phyloP scores from a whole-genome alignment of 2,888 invertebrate genomes.

The Trissolcus japonicus region DNA sequence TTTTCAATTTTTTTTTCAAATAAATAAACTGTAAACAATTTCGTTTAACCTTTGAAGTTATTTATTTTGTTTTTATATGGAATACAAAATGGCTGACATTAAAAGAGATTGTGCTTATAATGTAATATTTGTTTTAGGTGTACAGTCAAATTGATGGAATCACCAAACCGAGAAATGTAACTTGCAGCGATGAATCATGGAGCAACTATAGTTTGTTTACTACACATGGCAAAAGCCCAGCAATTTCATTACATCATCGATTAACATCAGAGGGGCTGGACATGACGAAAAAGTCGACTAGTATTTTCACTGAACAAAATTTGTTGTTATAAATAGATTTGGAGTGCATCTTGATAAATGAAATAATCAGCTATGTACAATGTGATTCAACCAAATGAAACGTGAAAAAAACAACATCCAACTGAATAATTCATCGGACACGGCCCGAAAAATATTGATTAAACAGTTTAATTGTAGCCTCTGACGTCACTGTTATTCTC shows the following conservation, averaged over 20 bases:
- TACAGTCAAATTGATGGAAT: slow-evolving; percentile 1
- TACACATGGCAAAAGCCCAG: slow-evolving; percentile 15
- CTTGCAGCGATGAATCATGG: slow-evolving; percentile 27
- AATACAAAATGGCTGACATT: neutral
- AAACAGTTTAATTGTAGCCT: slow-evolving; percentile 36
- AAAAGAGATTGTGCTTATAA: neutral
- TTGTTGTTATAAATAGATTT: neutral
- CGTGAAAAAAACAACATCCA: neutral
- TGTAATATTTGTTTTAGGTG: neutral
- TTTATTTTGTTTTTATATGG: neutral
- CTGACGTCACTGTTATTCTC: slow-evolving; percentile 14
- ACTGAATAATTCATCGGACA: slow-evolving; percentile 29
- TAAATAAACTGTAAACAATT: slow-evolving; percentile 1
- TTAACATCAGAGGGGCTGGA: slow-evolving; percentile 13
- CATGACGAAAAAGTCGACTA: neutral
- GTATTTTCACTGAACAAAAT: slow-evolving; percentile 4
- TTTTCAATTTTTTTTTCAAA: neutral
- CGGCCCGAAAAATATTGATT: slow-evolving; percentile 39
- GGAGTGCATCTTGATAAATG: neutral
- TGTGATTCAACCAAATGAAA: neutral
- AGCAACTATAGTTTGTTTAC: slow-evolving; percentile 7
- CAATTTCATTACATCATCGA: slow-evolving; percentile 17
- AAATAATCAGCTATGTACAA: neutral
- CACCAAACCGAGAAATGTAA: neutral
- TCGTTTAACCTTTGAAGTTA: neutral